Base-by-base conservation (phyloP, 1,140 invertebrate species). In the Apis florea region DNA sequence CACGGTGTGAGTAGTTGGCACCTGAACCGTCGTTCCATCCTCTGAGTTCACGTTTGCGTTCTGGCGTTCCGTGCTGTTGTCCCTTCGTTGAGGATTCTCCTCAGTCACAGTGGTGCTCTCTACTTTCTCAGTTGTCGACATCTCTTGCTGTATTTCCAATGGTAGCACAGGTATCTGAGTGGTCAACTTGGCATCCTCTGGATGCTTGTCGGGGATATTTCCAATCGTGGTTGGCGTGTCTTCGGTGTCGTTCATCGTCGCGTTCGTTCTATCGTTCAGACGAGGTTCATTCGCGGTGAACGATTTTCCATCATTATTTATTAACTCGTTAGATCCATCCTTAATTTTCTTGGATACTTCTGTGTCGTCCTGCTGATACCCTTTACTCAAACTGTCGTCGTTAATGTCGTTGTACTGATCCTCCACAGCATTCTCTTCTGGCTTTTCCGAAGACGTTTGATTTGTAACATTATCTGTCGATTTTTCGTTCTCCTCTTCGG, bases 391-490 rank as follows among this genome's bases (percentile, higher is more conserved):
- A 8, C 54, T 77, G 59, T 93, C 92, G 70, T 94, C 91, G 0
- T 81, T 79, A 77, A 94, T 94, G 75, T 94, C 92, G 61, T 94
- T 94, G 61, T 94, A 92, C 13, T 92, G 90, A 83, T 94, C 93
- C 84, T 94, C 92, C 8, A 90, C 74, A 13, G 85, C 82, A 51
- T 92, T 91, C 70, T 91, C 90, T 78, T 91, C 89, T 17, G 85
- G 78, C 76, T 91, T 90, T 53, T 89, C 86, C 10, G 74, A 86
- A n/a, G 15, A 40, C 0, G 31, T 0, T 40, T 40, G 31, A 40
- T 6, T 63, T 4, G 59, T 49, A 19, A n/a, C 19, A 21, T 69
- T 86, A 26, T 54, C 26, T 67, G 59, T 10, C 54, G n/a, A 67
- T 8, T 58, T 58, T 21, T 56, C 49, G 1, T 84, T 24, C 13